phyloP scores from a whole-genome alignment of 2,888 invertebrate species.

The Patella caerulea region DNA sequence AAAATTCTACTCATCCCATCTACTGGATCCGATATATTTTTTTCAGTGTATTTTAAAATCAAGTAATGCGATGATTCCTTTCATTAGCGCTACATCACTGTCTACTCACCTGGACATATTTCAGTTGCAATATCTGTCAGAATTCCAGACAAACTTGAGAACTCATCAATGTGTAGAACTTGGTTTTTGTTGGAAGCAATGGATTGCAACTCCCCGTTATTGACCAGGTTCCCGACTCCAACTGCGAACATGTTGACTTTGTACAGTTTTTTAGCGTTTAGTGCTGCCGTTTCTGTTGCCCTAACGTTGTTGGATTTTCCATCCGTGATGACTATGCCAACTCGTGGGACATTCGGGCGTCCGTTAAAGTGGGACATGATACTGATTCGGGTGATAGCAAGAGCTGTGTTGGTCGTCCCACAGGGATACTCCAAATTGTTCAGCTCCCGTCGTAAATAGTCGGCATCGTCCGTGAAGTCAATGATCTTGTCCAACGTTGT shows the following conservation, averaged over 20 bases:
- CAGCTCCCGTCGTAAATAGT: not conserved
- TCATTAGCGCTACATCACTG: not conserved
- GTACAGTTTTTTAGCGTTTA: not conserved
- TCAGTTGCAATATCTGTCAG: not conserved
- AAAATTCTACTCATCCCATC: no score
- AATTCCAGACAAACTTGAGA: not conserved
- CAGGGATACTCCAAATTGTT: not conserved
- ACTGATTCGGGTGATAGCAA: not conserved
- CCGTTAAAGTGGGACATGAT: not conserved
- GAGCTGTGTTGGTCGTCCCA: not conserved
- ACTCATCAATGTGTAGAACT: not conserved
- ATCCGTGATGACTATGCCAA: constrained; percentile 1
- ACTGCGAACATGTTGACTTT: not conserved
- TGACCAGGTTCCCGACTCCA: not conserved
- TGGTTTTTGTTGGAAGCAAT: not conserved
- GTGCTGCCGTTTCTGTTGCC: not conserved
- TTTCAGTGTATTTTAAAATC: no score
- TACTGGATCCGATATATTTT: no score
- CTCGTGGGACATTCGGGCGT: not conserved
- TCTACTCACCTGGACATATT: not conserved
- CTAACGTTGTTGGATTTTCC: not conserved
- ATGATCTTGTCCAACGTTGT: not conserved
- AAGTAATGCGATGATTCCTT: no score
- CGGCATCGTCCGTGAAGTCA: not conserved
- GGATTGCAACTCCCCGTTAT: not conserved